Percentiles rank a stretch among this genome's conserved stretches.
These are phyloP conservation scores for Leptarthrus brevirostris DNA, from an alignment of 2,888 invertebrate species.

Conservation along the genomic window DNA sequence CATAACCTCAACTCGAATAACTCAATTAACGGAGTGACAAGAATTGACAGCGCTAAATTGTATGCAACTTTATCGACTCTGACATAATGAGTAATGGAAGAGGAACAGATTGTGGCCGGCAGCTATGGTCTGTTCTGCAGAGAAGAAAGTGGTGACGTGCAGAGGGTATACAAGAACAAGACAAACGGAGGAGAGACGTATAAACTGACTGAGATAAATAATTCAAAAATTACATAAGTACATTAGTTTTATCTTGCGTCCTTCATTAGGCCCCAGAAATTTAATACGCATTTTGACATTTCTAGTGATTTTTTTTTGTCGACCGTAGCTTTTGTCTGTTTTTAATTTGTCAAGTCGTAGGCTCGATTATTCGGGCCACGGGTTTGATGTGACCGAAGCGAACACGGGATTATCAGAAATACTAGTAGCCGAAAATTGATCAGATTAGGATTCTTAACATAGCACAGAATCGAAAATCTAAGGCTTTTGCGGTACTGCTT, in stretches of 20 bases:
- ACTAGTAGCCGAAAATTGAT: slow-evolving; percentile 42
- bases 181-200: not conserved
- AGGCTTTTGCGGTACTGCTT: not conserved
- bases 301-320: not conserved
- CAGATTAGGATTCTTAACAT: slow-evolving; percentile 25
- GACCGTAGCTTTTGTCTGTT: too few species aligned
- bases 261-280: slow-evolving; percentile 34
- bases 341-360: not conserved
- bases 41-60: slow-evolving; percentile 23
- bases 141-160: too few species aligned
- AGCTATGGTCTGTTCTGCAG: not conserved
- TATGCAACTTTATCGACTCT: slow-evolving; percentile 66
- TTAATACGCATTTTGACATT: not conserved
- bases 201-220: slow-evolving; percentile 48
- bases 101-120: not conserved
- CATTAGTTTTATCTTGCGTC: slow-evolving; percentile 53
- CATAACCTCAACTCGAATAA: slow-evolving; percentile 11
- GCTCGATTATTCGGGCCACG: not conserved
- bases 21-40: slow-evolving; percentile 40
- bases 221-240: slow-evolving; percentile 53
- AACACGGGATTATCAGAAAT: slow-evolving; percentile 27
- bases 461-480: not conserved
- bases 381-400: not conserved
- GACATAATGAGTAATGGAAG: slow-evolving; percentile 66
- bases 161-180: not conserved